phyloP scores from a whole-genome alignment of 2,888 invertebrate species.

The Limnephilus rhombicus region DNA sequence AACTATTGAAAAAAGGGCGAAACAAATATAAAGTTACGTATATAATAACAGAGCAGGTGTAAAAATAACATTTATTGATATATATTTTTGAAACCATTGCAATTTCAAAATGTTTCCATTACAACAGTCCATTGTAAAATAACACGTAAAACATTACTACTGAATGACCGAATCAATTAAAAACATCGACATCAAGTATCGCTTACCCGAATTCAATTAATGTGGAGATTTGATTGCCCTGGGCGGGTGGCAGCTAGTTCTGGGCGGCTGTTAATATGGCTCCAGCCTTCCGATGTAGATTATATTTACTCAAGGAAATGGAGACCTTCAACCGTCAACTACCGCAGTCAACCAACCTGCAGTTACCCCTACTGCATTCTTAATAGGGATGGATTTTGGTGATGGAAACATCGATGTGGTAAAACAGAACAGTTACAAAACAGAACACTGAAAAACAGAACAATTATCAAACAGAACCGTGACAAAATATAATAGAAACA shows the following conservation, averaged over 20 bases:
- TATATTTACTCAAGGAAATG: slow-evolving; percentile 12
- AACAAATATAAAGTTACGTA: no score
- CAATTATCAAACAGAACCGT: no score
- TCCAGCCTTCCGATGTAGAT: slow-evolving; percentile 6
- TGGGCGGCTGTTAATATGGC: neutral
- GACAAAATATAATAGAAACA: no score
- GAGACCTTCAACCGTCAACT: slow-evolving; percentile 7
- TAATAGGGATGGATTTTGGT: neutral
- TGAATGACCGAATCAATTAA: neutral
- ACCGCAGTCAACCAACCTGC: neutral
- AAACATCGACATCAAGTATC: neutral
- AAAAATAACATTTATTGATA: no score
- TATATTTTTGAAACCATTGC: neutral
- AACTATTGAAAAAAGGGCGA: no score
- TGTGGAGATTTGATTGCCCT: neutral
- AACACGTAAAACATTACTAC: neutral
- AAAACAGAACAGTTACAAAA: neutral
- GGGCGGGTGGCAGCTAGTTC: neutral
- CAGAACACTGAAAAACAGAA: neutral
- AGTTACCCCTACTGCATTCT: neutral
- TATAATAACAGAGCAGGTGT: no score
- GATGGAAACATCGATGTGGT: neutral
- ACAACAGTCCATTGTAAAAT: neutral
- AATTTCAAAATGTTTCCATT: neutral
- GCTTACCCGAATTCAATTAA: neutral